Conservation (phyloP, 2,113 vertebrate species). For the Cepphus grylle region DNA sequence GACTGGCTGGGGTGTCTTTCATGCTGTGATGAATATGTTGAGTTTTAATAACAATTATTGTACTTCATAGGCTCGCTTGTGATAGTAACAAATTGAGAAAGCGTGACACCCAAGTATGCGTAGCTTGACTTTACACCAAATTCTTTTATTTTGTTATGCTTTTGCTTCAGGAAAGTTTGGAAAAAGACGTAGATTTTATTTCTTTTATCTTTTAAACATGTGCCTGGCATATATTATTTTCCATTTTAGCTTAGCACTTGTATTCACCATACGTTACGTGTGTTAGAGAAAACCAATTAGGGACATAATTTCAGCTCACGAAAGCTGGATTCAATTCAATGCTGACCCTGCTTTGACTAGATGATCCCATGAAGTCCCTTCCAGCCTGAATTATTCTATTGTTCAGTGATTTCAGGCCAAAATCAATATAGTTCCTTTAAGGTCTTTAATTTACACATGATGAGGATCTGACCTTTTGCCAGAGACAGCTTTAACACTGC, state of each 20-base stretch:
- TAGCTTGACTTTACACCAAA: not conserved
- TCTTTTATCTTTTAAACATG: not conserved
- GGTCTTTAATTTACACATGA: not conserved
- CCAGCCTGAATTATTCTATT: not conserved
- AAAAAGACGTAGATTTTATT: not conserved
- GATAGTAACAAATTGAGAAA: not conserved
- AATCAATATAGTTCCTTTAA: not conserved
- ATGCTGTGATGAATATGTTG: not conserved
- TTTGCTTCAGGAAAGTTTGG: not conserved
- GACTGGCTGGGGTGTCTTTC: not conserved
- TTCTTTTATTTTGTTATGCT: not conserved
- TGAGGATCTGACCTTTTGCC: not conserved
- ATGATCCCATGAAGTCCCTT: not conserved
- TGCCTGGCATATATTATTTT: not conserved
- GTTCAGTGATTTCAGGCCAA: not conserved
- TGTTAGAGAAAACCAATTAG: not conserved
- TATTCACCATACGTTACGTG: not conserved
- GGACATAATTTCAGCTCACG: not conserved
- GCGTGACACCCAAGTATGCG: not conserved
- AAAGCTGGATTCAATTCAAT: not conserved
- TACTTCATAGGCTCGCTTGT: not conserved
- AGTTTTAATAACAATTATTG: not conserved
- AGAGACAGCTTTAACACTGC: not conserved
- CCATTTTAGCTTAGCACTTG: not conserved
- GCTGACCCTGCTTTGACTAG: not conserved